These are phyloP conservation scores for Phorcus lineatus DNA, from an alignment of 2,888 invertebrate genomes.

Conservation along the genomic window DNA sequence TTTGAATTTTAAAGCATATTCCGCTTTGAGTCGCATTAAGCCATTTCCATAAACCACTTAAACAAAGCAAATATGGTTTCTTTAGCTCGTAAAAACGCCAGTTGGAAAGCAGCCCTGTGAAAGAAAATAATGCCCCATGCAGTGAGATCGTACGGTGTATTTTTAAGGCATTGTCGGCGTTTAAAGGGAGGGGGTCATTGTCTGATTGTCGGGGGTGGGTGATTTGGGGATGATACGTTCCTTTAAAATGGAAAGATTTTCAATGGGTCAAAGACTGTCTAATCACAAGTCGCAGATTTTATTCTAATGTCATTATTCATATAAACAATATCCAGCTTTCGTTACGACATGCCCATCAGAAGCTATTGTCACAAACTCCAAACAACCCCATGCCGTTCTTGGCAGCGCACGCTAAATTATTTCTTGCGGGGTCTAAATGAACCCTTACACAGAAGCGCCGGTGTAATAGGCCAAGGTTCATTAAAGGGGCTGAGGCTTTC, in stretches of 20 bases:
- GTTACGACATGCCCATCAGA: background rate
- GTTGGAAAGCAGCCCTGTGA: background rate
- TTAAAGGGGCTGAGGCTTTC: background rate
- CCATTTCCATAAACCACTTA: conserved; percentile 11
- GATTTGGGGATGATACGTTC: background rate
- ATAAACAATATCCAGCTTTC: background rate
- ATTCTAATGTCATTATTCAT: background rate
- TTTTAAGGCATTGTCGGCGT: background rate
- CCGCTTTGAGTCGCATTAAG: background rate
- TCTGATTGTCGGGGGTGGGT: background rate
- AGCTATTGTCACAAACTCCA: background rate
- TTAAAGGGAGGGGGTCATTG: background rate
- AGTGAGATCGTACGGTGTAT: too few relatives aligned
- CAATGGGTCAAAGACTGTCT: background rate
- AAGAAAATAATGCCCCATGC: too few relatives aligned
- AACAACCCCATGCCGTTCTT: background rate
- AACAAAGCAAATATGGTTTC: background rate
- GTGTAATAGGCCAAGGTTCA: conserved; percentile 3
- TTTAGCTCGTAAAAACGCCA: background rate
- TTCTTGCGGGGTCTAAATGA: background rate
- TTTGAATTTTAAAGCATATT: background rate
- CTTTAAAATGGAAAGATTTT: background rate
- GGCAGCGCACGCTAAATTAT: background rate
- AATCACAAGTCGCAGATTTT: background rate
- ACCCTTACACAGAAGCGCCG: background rate